A percentile compares a stretch with the other conserved stretches of the same genome.
These are phyloP conservation scores for Liodrosophila aerea DNA, from an alignment of 2,888 invertebrate genomes.

Conservation along the genomic window DNA sequence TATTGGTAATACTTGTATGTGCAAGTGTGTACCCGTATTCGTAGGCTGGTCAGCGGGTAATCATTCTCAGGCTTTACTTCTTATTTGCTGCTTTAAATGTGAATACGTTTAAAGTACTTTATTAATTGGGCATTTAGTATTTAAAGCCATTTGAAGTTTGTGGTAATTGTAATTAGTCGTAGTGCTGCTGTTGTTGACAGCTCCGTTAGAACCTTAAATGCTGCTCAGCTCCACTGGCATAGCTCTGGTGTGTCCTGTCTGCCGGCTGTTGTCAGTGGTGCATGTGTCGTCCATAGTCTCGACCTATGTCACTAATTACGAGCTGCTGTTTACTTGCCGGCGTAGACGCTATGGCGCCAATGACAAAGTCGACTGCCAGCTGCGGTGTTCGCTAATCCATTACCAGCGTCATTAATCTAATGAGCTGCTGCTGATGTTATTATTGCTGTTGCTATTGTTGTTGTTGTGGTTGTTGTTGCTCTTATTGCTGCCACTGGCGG, in stretches of 20 bases:
- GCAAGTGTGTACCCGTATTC: slow-evolving; percentile 14
- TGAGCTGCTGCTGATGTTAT: slow-evolving; percentile 55
- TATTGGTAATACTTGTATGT: slow-evolving; percentile 49
- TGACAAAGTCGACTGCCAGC: slow-evolving; percentile 55
- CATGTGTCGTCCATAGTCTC: slow-evolving; percentile 34
- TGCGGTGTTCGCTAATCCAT: slow-evolving; percentile 71
- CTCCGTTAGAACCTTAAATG: slow-evolving; percentile 11
- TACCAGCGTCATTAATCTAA: slow-evolving; percentile 77
- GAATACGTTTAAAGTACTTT: slow-evolving; percentile 40
- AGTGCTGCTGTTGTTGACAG: slow-evolving; percentile 31
- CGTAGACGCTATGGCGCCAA: slow-evolving; percentile 54
- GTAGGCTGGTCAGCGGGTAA: slow-evolving; percentile 15
- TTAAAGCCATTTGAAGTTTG: slow-evolving; percentile 26
- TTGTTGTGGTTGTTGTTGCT: slow-evolving; percentile 21
- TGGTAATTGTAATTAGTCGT: slow-evolving; percentile 28
- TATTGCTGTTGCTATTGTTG: slow-evolving; percentile 11
- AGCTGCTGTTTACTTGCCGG: slow-evolving; percentile 54
- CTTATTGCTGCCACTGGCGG: slow-evolving; percentile 27
- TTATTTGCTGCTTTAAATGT: slow-evolving; percentile 23
- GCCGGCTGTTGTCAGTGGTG: slow-evolving; percentile 5
- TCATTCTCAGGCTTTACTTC: slow-evolving; percentile 22
- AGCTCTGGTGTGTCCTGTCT: background rate
- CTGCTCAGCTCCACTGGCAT: slow-evolving; percentile 5
- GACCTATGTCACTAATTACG: slow-evolving; percentile 73
- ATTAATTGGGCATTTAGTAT: slow-evolving; percentile 46